Percentiles rank a stretch among this genome's conserved stretches.
Evolutionary conservation across 2,888 invertebrate genomes (phyloP).

Genomic region (Zonitis immaculata): DNA sequence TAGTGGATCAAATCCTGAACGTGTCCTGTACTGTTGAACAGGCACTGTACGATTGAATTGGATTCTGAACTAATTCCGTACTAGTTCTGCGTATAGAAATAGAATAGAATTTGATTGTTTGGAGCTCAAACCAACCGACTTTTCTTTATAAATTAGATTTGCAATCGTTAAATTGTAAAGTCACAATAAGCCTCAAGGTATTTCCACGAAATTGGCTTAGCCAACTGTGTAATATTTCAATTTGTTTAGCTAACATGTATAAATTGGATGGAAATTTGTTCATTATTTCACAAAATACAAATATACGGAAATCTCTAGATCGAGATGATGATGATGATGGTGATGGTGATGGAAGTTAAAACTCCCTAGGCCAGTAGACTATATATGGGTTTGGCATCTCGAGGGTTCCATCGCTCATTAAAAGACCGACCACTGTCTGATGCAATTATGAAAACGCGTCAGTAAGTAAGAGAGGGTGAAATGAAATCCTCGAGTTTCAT

Average conservation of each 20-base stretch:
- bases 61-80: too few relatives aligned
- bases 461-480: constrained; percentile 11
- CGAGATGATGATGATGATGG: not conserved
- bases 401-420: constrained; percentile 23
- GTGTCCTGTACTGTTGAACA: too few relatives aligned
- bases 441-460: constrained; percentile 22
- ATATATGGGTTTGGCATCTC: constrained; percentile 16
- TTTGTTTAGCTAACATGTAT: constrained; percentile 10
- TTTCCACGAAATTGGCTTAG: constrained; percentile 36
- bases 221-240: constrained; percentile 39
- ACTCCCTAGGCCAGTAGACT: constrained; percentile 9
- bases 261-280: constrained; percentile 15
- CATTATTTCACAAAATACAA: constrained; percentile 2
- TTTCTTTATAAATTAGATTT: too few relatives aligned
- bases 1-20: too few relatives aligned
- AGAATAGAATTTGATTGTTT: too few relatives aligned
- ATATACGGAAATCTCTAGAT: constrained; percentile 4
- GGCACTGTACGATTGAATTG: too few relatives aligned
- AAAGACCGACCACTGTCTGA: constrained; percentile 20
- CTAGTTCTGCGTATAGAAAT: too few relatives aligned
- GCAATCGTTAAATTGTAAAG: not conserved
- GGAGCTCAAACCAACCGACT: too few relatives aligned
- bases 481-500: constrained; percentile 13
- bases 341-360: not conserved
- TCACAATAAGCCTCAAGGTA: constrained; percentile 6